Percentiles rank a stretch among this genome's conserved stretches.
phyloP scores from a whole-genome alignment of 2,888 invertebrate genomes.

The Andrena camellia region DNA sequence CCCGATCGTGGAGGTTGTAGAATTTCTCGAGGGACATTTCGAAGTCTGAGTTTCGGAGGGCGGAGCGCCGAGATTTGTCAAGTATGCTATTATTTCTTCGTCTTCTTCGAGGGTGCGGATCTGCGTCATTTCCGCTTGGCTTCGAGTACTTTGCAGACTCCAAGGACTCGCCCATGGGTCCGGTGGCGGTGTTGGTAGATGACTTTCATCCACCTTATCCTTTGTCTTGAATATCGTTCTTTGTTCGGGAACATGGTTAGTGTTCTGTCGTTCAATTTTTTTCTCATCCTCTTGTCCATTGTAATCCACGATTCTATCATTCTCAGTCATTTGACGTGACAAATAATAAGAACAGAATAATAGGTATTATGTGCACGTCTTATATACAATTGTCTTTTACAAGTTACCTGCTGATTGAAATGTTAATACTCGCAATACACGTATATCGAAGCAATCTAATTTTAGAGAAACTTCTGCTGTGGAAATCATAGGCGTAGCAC shows the following conservation, averaged over 20 bases:
- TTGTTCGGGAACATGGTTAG: constrained; percentile 45
- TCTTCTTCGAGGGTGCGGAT: constrained; percentile 73
- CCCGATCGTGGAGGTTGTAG: constrained; percentile 56
- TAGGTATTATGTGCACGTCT: too few species aligned
- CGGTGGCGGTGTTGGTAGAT: constrained; percentile 85
- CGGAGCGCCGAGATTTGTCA: constrained; percentile 67
- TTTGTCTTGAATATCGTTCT: constrained; percentile 36
- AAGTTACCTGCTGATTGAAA: background rate
- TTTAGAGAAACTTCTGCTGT: constrained; percentile 22
- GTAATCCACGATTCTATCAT: constrained; percentile 43
- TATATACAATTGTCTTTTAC: background rate
- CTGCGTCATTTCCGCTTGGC: constrained; percentile 28
- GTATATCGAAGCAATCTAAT: constrained; percentile 17
- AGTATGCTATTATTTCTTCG: constrained; percentile 85
- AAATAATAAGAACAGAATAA: too few species aligned
- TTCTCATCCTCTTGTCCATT: constrained; percentile 38
- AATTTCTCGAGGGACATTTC: constrained; percentile 58
- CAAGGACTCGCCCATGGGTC: constrained; percentile 78
- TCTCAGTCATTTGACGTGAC: constrained; percentile 62
- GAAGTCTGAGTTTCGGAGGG: constrained; percentile 62
- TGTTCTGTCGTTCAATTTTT: constrained; percentile 30
- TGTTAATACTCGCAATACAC: constrained; percentile 5
- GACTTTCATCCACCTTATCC: constrained; percentile 54
- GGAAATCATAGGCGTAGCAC: constrained; percentile 21
- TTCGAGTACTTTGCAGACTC: constrained; percentile 9